A percentile compares a stretch with the other conserved stretches of the same genome.
Conservation (phyloP, 2,797 vertebrate genomes). For the Adrianichthys oophorus region DNA sequence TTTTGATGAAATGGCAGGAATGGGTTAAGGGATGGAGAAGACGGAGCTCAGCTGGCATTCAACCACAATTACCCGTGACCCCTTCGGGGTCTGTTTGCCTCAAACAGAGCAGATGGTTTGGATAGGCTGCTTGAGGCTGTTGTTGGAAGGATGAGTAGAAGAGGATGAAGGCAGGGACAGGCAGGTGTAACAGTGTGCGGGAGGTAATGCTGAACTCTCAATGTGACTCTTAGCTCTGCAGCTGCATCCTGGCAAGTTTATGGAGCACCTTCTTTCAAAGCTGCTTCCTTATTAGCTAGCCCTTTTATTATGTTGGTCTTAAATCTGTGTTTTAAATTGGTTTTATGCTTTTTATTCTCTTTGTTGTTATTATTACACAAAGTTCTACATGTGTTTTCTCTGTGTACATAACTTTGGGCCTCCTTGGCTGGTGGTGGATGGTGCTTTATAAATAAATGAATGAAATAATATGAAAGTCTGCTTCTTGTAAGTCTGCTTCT, state of each 20-base stretch:
- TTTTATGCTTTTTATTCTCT: no score
- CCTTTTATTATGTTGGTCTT: no score
- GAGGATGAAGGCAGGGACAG: constrained; percentile 25
- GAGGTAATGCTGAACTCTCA: background rate
- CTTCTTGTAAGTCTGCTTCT: no score
- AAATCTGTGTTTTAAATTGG: no score
- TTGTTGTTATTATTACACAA: no score
- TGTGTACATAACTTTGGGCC: no score
- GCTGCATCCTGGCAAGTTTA: constrained; percentile 4
- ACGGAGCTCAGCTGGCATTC: constrained; percentile 55
- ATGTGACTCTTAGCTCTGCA: background rate
- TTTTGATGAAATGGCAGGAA: constrained; percentile 26
- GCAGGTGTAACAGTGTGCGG: constrained; percentile 3
- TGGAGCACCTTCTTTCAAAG: constrained; percentile 49
- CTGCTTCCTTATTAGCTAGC: constrained; percentile 24
- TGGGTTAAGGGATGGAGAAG: constrained; percentile 49
- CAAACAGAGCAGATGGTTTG: constrained; percentile 21
- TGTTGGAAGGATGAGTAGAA: constrained; percentile 33
- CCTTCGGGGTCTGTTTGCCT: constrained; percentile 45
- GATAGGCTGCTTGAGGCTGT: constrained; percentile 67
- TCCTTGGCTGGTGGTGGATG: no score
- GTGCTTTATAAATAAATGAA: no score
- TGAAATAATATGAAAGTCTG: no score
- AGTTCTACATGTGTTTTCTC: no score
- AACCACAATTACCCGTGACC: constrained; percentile 38